Evolutionary conservation across 1,140 invertebrate genomes (phyloP), one percentile per base, ranked within the genome.

Genomic region (Glomeris maerens): DNA sequence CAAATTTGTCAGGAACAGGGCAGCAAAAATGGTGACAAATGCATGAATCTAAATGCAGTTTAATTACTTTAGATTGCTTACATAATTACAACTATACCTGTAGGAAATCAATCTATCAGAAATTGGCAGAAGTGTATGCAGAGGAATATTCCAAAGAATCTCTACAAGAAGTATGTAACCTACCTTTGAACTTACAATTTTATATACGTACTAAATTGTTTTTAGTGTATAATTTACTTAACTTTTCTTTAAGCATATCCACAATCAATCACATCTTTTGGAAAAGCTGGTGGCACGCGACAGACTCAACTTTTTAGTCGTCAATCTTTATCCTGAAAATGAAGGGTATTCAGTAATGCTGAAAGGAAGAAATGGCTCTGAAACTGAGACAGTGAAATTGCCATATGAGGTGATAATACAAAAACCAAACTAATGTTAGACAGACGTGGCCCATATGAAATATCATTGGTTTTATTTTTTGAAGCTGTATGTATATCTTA

Each of bases 301-400:
- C 64, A 78, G 79, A 63, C 73, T 92, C 45, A 88, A 90, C 64
- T 89, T 84, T 56, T 72, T 94, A 60, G 82, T 92, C 57, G 74
- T 93, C 52, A 93, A 89, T 72, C 72, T 94, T 56, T 90, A 91
- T 73, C 80, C 85, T 52, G 84, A 80, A 36, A 87, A 89, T 69
- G 88, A 90, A 70, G 88, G 88, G 59, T 92, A 90, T 70, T 86
- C 85, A 56, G 70, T 93, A 64, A 81, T 81, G 64, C 69, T 88
- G 58, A 78, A 78, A 65, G 63, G 77, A 62, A 66, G 74, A 63
- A 63, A 59, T 47, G 65, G 67, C 3, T 56, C 64, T 39, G 66
- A 70, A 38, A 61, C 65, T 27, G 71, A 74, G 58, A 72, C 72
- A 28, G 59, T 68, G 1, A 62, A 64, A 44, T 58, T 73, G 31